Evolutionary conservation across 1,140 invertebrate genomes (phyloP).

Genomic region (Drosophila melanica): DNA sequence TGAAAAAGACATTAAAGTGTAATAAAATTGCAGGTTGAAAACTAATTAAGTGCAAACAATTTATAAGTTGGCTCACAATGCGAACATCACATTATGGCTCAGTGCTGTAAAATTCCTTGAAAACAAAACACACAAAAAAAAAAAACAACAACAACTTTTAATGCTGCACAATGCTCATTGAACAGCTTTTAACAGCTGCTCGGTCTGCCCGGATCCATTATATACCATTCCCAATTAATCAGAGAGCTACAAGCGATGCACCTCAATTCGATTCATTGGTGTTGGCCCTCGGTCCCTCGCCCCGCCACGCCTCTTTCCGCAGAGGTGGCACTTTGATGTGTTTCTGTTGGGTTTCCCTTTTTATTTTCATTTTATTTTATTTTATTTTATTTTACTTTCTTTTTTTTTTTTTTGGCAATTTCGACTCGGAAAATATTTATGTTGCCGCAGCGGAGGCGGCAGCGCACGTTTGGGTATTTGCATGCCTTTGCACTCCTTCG

Average conservation of each 20-base stretch:
- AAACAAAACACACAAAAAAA: slow-evolving; percentile 4
- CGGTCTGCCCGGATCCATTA: slow-evolving; percentile 2
- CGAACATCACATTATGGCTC: background rate
- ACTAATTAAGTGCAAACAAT: slow-evolving; percentile 12
- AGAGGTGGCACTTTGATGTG: slow-evolving; percentile 20
- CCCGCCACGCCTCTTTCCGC: slow-evolving; percentile 9
- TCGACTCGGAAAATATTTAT: slow-evolving; percentile 51
- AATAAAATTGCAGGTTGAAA: background rate
- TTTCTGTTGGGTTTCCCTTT: slow-evolving; percentile 14
- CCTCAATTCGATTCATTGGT: slow-evolving; percentile 33
- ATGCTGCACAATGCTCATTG: background rate
- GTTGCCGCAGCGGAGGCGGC: slow-evolving; percentile 13
- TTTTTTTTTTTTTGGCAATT: slow-evolving; percentile 41
- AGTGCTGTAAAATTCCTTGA: slow-evolving; percentile 8
- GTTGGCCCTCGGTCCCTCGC: background rate
- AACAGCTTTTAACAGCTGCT: slow-evolving; percentile 11
- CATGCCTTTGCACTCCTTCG: slow-evolving; percentile 80
- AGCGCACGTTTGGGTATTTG: slow-evolving; percentile 69
- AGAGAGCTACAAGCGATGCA: slow-evolving; percentile 43
- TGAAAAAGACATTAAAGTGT: background rate
- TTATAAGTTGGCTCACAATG: background rate
- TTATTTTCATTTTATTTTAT: background rate
- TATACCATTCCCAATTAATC: slow-evolving; percentile 43
- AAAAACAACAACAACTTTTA: slow-evolving; percentile 3
- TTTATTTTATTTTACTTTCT: background rate